phyloP scores from a whole-genome alignment of 2,797 vertebrate species.

The Centroberyx gerrardi region DNA sequence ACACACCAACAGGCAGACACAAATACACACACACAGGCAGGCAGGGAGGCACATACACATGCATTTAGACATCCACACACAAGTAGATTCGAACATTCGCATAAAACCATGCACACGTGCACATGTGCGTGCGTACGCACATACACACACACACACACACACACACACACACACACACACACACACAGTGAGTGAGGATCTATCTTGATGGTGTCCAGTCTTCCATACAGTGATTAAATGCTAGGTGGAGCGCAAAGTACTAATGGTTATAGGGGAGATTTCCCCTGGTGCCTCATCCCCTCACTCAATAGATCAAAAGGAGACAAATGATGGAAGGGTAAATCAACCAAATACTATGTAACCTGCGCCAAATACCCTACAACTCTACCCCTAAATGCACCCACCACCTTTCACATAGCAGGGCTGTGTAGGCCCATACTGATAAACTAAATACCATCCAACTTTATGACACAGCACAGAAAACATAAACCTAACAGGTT shows the following conservation, averaged over 20 bases:
- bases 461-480: no score
- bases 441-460: no score
- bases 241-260: slow-evolving; percentile 63
- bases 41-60: neutral
- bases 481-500: no score
- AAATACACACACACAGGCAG: neutral
- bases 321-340: slow-evolving; percentile 60
- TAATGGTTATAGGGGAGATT: slow-evolving; percentile 67
- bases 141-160: neutral
- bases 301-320: slow-evolving; percentile 53
- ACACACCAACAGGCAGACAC: neutral
- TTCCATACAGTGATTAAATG: slow-evolving; percentile 72
- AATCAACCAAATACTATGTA: slow-evolving; percentile 54
- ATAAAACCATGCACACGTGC: slow-evolving; percentile 1
- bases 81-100: neutral
- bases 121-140: neutral
- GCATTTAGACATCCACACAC: neutral
- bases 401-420: slow-evolving; percentile 4
- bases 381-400: slow-evolving; percentile 6
- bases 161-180: slow-evolving; percentile 4
- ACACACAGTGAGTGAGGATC: slow-evolving; percentile 20
- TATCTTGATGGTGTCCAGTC: slow-evolving; percentile 48
- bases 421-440: no score
- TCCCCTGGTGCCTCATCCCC: slow-evolving; percentile 58
- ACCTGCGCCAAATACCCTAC: slow-evolving; percentile 42